Percentiles rank a stretch among this genome's conserved stretches.
Conservation (phyloP, 2,113 vertebrate species). For the Hyla sarda region DNA sequence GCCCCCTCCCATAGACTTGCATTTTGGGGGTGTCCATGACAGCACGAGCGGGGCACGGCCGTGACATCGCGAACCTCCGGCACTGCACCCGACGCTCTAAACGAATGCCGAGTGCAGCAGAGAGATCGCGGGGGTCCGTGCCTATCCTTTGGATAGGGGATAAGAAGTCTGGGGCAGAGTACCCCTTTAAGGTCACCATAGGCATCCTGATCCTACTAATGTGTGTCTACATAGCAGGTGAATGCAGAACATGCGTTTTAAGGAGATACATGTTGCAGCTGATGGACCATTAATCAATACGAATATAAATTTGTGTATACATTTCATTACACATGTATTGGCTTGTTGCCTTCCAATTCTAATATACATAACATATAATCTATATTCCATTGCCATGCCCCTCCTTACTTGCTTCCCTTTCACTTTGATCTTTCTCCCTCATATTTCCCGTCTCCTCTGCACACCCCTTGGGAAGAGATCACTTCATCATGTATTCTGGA, state of each 20-base stretch:
- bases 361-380: neutral
- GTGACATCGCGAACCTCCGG: no score
- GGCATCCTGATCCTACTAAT: neutral
- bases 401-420: neutral
- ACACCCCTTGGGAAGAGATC: conserved; percentile 37
- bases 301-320: neutral
- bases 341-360: neutral
- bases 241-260: neutral
- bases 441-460: conserved; percentile 8
- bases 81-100: no score
- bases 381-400: neutral
- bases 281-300: neutral
- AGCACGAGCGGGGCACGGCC: no score
- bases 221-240: neutral
- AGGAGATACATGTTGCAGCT: neutral
- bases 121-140: no score
- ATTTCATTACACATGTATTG: neutral
- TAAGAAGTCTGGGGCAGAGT: no score
- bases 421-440: conserved; percentile 34
- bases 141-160: no score
- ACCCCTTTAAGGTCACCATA: neutral
- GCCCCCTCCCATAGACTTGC: no score
- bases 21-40: no score
- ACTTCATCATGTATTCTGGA: conserved; percentile 53
- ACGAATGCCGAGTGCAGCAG: no score